These are phyloP conservation scores for Tetragnatha versicolor DNA, from an alignment of 1,140 invertebrate species.

Conservation along the genomic window DNA sequence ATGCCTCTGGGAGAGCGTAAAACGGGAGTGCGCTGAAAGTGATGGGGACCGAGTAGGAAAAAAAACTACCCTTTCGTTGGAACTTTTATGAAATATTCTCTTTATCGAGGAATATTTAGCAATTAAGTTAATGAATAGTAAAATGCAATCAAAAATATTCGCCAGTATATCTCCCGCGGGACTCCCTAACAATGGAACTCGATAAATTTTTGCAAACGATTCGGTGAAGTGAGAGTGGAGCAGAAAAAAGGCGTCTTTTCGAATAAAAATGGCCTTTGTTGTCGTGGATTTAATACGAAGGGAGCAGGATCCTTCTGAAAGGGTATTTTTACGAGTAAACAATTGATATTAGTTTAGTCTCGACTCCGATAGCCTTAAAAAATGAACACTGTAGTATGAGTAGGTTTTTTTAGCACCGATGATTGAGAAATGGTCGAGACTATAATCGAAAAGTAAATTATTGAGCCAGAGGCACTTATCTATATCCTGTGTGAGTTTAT, in stretches of 20 bases:
- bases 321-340: not conserved
- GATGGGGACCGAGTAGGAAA: not conserved
- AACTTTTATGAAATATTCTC: constrained; percentile 55
- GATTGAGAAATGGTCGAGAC: too few relatives aligned
- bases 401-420: too few relatives aligned
- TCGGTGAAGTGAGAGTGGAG: constrained; percentile 3
- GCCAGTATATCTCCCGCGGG: not conserved
- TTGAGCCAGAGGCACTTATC: too few relatives aligned
- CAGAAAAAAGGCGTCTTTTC: not conserved
- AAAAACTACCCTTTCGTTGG: not conserved
- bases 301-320: too few relatives aligned
- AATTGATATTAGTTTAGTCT: too few relatives aligned
- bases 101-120: constrained; percentile 52
- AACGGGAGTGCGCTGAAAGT: not conserved
- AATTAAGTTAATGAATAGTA: constrained; percentile 55
- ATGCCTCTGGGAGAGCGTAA: constrained; percentile 36
- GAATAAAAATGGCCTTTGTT: constrained; percentile 32
- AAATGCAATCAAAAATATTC: constrained; percentile 52
- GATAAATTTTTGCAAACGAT: constrained; percentile 45
- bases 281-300: too few relatives aligned
- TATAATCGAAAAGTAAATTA: too few relatives aligned
- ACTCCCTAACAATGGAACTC: constrained; percentile 28
- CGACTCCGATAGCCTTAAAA: too few relatives aligned
- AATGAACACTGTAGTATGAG: too few relatives aligned
- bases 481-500: too few relatives aligned